Evolutionary conservation across 2,888 invertebrate species (phyloP).

Genomic region (Creontiades dilutus): DNA sequence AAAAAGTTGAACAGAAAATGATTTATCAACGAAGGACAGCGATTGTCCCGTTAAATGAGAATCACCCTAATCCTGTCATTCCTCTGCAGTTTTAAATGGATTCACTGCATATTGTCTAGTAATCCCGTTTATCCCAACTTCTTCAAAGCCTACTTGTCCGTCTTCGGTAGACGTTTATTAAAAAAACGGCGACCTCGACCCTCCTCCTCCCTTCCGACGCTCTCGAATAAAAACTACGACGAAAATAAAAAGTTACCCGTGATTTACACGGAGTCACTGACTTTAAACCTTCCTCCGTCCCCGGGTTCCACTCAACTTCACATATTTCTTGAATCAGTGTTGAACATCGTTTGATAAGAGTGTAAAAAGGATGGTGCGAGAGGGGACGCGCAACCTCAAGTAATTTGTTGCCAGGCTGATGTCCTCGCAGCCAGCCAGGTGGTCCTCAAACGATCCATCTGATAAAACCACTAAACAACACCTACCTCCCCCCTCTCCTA

Average conservation of each 20-base stretch:
- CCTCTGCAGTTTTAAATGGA: too few relatives aligned
- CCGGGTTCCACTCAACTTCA: constrained; percentile 49
- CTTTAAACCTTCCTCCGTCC: constrained; percentile 40
- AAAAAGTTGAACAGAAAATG: too few relatives aligned
- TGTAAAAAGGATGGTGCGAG: constrained; percentile 54
- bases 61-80: too few relatives aligned
- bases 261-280: constrained; percentile 53
- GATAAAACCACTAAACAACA: constrained; percentile 72
- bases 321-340: constrained; percentile 69
- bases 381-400: constrained; percentile 34
- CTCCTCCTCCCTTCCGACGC: neutral
- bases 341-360: constrained; percentile 69
- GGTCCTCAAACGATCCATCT: constrained; percentile 68
- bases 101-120: too few relatives aligned
- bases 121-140: too few relatives aligned
- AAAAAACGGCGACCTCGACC: neutral
- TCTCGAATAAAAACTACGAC: neutral
- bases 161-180: neutral
- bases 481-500: constrained; percentile 56
- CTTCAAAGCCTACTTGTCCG: neutral
- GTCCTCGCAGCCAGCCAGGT: constrained; percentile 69
- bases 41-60: too few relatives aligned
- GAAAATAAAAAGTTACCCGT: constrained; percentile 34
- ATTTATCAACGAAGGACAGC: too few relatives aligned
- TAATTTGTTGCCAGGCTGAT: constrained; percentile 68